Evolutionary conservation across 2,113 vertebrate genomes (phyloP).

Genomic region (Prionailurus viverrinus): DNA sequence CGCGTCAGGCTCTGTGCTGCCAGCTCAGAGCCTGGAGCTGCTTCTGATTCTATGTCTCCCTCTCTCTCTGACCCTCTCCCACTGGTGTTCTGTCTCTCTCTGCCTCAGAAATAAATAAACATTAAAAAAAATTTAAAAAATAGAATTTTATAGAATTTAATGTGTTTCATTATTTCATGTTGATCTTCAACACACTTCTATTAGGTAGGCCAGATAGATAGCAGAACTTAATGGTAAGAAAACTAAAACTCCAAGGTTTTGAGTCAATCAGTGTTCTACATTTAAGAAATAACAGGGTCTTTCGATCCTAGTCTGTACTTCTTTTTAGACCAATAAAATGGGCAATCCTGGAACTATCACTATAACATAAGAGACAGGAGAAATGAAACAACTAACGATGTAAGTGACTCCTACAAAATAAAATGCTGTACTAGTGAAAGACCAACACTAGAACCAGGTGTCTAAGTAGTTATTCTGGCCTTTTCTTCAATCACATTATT

Average conservation of each 20-base stretch:
- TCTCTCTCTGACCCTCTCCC: too few relatives aligned
- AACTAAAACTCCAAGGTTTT: not conserved
- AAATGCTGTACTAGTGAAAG: not conserved
- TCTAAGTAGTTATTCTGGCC: not conserved
- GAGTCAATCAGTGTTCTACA: not conserved
- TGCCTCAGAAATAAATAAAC: too few relatives aligned
- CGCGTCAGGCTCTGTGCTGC: too few relatives aligned
- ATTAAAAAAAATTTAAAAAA: too few relatives aligned
- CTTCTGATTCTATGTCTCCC: too few relatives aligned
- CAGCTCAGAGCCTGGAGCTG: too few relatives aligned
- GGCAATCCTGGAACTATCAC: not conserved
- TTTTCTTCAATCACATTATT: not conserved
- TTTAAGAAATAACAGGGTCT: not conserved
- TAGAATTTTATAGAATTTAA: not conserved
- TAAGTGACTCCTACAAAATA: not conserved
- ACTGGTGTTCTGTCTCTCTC: too few relatives aligned
- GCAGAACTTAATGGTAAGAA: not conserved
- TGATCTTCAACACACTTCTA: not conserved
- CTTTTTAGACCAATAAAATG: conserved; percentile 10
- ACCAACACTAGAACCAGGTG: not conserved
- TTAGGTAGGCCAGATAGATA: not conserved
- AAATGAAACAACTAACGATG: not conserved
- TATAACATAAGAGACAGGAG: not conserved
- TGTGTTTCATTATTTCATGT: conserved; percentile 43
- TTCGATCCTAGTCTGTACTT: not conserved